These are phyloP conservation scores for Bicyclus anynana DNA, from an alignment of 1,140 invertebrate species.

Conservation along the genomic window DNA sequence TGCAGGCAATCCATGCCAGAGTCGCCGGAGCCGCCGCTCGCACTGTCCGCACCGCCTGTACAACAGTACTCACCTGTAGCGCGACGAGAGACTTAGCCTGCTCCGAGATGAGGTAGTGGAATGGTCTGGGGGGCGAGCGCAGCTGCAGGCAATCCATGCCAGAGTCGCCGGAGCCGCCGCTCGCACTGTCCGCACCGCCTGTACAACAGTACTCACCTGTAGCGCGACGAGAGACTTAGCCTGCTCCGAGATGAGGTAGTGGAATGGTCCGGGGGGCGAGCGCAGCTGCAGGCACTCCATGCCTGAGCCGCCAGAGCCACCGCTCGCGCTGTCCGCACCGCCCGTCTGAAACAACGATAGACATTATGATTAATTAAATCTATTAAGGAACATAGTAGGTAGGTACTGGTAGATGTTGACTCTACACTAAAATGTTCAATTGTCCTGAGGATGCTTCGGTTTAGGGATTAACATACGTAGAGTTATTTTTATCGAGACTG, in stretches of 20 bases:
- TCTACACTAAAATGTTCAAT: too few species aligned
- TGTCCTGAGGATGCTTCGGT: too few species aligned
- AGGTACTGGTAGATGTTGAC: too few species aligned
- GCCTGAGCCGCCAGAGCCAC: conserved; percentile 79
- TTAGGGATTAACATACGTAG: too few species aligned
- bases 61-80: conserved; percentile 80
- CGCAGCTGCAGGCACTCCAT: conserved; percentile 86
- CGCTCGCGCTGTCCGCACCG: conserved; percentile 75
- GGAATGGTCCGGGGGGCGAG: conserved; percentile 81
- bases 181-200: conserved; percentile 70
- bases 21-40: conserved; percentile 77
- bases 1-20: conserved; percentile 86
- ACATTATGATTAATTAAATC: neutral
- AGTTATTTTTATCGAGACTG: too few species aligned
- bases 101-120: conserved; percentile 88
- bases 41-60: conserved; percentile 62
- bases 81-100: conserved; percentile 89
- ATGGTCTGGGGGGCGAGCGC: conserved; percentile 80
- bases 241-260: conserved; percentile 89
- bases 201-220: conserved; percentile 74
- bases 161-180: conserved; percentile 78
- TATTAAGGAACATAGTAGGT: too few species aligned
- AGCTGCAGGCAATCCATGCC: conserved; percentile 86
- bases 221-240: conserved; percentile 87
- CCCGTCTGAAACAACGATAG: conserved; percentile 57